Evolutionary conservation across 2,888 invertebrate genomes (phyloP), one percentile per base, ranked within the genome.

Genomic region (Artemia sp.): DNA sequence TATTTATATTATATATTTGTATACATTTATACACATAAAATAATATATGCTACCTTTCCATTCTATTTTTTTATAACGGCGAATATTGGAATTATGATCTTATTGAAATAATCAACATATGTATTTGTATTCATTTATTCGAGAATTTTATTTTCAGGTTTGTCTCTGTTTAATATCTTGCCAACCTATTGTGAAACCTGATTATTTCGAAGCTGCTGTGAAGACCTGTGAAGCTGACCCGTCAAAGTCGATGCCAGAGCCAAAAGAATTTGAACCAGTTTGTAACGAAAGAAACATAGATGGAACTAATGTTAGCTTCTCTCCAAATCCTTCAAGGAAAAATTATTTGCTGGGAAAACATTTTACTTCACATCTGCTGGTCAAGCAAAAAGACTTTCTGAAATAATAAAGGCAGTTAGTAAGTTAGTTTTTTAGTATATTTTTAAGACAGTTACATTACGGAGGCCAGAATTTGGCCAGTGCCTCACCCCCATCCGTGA

Each of bases 351-450:
- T 19, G 64, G 64, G 64, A 58, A 58, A 58, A 24, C 24, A 2
- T 58, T 58, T 58, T 58, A 58, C 64, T 58, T 58, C 10, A n/a
- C n/a, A 10, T 58, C 64, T 24, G 64, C n/a, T 1, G 24, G 24
- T n/a, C 64, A 58, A 10, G n/a, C n/a, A 19, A n/a, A 24, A 58
- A 9, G 64, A 58, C 64, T 58, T 58, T n/a, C 64, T 58, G n/a
- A n/a, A 24, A 58, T 58, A 24, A 24, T 58, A n/a, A 58, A 58
- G 24, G 64, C 64, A 19, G 64, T 12, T 19, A 24, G 64, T 58
- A 58, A 19, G 58, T 53, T 53, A 19, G n/a, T 58, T 19, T 58
- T 58, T 58, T 58, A 19, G 8, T 6, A 58, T 58, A 19, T 10
- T 10, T 9, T 12, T 58, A 11, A 24, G 6, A 38, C 38, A 38